Percentiles rank a stretch among this genome's conserved stretches.
These are phyloP conservation scores for Pollenia angustigena DNA, from an alignment of 2,888 invertebrate species.

Conservation along the genomic window DNA sequence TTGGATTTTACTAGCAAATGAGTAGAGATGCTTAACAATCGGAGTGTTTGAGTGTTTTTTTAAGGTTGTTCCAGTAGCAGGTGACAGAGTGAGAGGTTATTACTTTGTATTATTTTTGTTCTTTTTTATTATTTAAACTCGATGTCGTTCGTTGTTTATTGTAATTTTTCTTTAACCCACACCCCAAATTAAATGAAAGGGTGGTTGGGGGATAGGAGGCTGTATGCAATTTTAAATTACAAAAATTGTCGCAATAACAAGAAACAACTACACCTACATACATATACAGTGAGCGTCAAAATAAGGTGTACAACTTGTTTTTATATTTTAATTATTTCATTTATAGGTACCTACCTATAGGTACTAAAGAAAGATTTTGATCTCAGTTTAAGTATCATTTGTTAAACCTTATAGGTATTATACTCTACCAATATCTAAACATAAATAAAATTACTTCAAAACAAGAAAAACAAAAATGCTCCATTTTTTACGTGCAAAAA, in stretches of 20 bases:
- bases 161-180: conserved; percentile 33
- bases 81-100: conserved; percentile 63
- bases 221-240: conserved; percentile 12
- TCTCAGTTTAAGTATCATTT: too few species aligned
- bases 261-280: not conserved
- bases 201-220: too few species aligned
- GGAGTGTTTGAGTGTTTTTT: conserved; percentile 49
- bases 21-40: conserved; percentile 36
- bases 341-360: too few species aligned
- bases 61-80: conserved; percentile 31
- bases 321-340: too few species aligned
- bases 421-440: too few species aligned
- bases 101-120: conserved; percentile 45
- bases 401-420: too few species aligned
- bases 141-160: conserved; percentile 10
- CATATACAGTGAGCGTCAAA: too few species aligned
- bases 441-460: too few species aligned
- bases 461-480: too few species aligned
- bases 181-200: conserved; percentile 23
- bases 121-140: conserved; percentile 28
- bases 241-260: not conserved
- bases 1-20: conserved; percentile 42
- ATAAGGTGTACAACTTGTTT: too few species aligned
- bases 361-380: too few species aligned
- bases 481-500: too few species aligned